phyloP scores from a whole-genome alignment of 37 sponge, comb jelly and placozoan species.

The Bolinopsis microptera region DNA sequence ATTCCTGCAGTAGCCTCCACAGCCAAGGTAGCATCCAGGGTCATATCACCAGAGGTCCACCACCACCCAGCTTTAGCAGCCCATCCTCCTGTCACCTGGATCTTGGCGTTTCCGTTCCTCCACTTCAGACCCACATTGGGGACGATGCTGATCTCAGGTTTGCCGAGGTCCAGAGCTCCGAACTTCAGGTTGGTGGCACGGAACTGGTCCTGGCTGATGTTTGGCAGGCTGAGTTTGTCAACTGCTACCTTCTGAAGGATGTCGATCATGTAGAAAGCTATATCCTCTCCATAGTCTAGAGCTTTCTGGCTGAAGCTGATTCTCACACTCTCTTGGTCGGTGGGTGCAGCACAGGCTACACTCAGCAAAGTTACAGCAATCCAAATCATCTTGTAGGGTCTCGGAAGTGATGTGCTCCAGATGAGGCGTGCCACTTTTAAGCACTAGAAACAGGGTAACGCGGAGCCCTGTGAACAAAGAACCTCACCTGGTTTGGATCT shows the following conservation, averaged over 20 bases:
- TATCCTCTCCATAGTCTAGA: conserved; percentile 7
- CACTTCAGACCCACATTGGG: not conserved
- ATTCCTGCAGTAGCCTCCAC: not conserved
- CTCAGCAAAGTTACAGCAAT: not conserved
- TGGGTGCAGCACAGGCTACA: not conserved
- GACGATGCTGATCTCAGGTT: not conserved
- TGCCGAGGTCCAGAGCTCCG: not conserved
- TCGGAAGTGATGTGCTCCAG: not conserved
- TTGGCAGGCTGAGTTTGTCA: not conserved
- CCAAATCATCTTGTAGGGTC: not conserved
- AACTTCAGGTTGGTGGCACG: not conserved
- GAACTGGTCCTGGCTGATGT: not conserved
- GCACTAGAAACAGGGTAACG: no score
- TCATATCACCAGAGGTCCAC: not conserved
- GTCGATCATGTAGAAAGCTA: not conserved
- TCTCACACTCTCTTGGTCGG: conserved; percentile 17
- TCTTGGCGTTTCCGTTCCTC: not conserved
- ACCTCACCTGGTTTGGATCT: not conserved
- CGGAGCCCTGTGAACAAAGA: no score
- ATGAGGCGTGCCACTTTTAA: no score
- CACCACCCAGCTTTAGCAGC: conserved; percentile 27
- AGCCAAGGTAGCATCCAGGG: not conserved
- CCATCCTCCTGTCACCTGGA: conserved; percentile 22
- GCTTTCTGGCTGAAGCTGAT: not conserved
- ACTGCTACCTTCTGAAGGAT: not conserved